Conservation (phyloP, 2,797 vertebrate genomes). For the Malurus leucopterus region DNA sequence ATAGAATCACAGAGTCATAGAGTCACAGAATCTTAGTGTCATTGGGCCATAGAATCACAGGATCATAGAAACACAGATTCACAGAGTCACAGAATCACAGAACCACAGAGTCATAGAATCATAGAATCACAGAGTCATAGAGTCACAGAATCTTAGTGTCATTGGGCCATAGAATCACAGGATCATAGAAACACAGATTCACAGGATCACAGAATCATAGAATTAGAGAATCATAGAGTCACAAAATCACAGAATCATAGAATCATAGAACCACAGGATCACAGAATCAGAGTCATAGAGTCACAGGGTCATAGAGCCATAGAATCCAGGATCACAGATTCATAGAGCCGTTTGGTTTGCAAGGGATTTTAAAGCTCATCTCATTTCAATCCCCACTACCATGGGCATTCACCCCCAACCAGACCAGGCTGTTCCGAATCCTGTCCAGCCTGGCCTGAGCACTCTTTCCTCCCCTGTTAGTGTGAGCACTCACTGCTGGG, state of each 20-base stretch:
- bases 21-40: too few species aligned
- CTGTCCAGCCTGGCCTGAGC: not conserved
- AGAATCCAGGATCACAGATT: too few species aligned
- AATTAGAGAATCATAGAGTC: rapidly evolving
- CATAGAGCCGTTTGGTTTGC: not conserved
- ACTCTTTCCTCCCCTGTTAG: too few species aligned
- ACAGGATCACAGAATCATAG: too few species aligned
- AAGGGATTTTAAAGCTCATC: not conserved
- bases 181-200: too few species aligned
- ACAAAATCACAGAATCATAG: not conserved
- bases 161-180: too few species aligned
- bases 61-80: rapidly evolving
- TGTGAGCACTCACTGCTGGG: not conserved
- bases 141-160: too few species aligned
- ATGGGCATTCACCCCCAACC: not conserved
- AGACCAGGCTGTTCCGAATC: not conserved
- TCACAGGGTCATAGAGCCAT: not conserved
- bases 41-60: rapidly evolving
- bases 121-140: rapidly evolving
- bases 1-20: not conserved
- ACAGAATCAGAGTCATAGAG: not conserved
- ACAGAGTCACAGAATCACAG: rapidly evolving
- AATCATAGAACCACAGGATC: too few species aligned
- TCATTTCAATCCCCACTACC: rapidly evolving
- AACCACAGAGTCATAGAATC: rapidly evolving